Conservation (phyloP, 2,113 vertebrate genomes). For the Caretta caretta region DNA sequence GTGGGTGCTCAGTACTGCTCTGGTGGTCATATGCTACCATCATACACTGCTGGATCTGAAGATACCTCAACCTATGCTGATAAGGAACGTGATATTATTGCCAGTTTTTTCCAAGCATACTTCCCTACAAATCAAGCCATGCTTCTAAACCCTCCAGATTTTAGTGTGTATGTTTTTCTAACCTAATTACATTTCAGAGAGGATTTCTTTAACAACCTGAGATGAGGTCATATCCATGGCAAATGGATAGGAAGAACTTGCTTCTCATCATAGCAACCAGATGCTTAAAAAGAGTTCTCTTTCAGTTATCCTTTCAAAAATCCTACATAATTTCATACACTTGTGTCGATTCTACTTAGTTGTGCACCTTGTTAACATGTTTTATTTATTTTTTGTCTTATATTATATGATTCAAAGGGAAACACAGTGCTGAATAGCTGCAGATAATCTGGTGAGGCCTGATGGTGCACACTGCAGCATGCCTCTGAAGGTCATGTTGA, state of each 20-base stretch:
- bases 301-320: constrained; percentile 60
- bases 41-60: background rate
- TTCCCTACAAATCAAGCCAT: background rate
- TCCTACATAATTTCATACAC: constrained; percentile 50
- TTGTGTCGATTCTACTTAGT: constrained; percentile 59
- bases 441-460: constrained; percentile 45
- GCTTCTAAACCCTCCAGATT: constrained; percentile 22
- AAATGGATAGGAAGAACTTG: constrained; percentile 34
- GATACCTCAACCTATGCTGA: background rate
- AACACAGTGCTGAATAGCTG: constrained; percentile 9
- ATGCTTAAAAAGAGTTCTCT: constrained; percentile 53
- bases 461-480: background rate
- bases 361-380: constrained; percentile 43
- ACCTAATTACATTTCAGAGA: constrained; percentile 56
- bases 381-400: constrained; percentile 61
- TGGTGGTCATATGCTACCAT: background rate
- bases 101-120: background rate
- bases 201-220: constrained; percentile 59
- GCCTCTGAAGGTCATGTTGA: constrained; percentile 37
- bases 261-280: constrained; percentile 54
- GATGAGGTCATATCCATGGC: constrained; percentile 60
- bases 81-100: background rate
- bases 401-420: constrained; percentile 45
- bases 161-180: constrained; percentile 43
- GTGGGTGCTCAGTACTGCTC: background rate